These are phyloP conservation scores for Pocillopora grandis DNA, from an alignment of 92 coral and sea anemone species.

Conservation along the genomic window DNA sequence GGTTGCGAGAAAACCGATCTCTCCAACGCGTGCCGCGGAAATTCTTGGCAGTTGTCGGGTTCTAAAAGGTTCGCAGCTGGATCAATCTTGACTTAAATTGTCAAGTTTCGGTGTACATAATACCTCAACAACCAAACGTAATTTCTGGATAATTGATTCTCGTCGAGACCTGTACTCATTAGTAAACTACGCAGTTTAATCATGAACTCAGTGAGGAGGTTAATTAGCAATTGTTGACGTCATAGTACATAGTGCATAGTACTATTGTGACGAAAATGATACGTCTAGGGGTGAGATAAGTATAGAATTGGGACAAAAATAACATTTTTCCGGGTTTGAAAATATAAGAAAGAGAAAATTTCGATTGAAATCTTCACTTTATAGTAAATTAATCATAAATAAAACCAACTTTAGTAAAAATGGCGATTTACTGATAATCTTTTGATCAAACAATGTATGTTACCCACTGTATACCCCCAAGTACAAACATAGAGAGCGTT, in stretches of 20 bases:
- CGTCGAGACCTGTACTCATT: neutral
- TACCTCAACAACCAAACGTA: slow-evolving; percentile 2
- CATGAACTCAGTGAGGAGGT: neutral
- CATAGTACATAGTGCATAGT: neutral
- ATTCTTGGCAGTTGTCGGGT: neutral
- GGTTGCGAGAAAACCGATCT: no score
- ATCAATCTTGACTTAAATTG: neutral
- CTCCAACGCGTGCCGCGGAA: no score
- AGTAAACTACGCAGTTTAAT: no score
- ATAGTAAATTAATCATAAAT: no score
- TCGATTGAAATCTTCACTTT: no score
- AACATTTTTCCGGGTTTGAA: no score
- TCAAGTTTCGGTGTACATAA: neutral
- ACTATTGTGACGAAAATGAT: no score
- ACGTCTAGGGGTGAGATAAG: no score
- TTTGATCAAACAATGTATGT: neutral
- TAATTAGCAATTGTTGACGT: neutral
- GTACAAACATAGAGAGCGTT: neutral
- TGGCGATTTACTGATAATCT: no score
- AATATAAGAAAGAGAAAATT: no score
- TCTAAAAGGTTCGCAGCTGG: neutral
- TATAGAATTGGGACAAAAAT: no score
- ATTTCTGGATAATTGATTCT: neutral
- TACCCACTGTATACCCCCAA: neutral
- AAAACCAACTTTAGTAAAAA: no score